Conservation (phyloP, 1,140 invertebrate genomes). For the Nasonia vitripennis region DNA sequence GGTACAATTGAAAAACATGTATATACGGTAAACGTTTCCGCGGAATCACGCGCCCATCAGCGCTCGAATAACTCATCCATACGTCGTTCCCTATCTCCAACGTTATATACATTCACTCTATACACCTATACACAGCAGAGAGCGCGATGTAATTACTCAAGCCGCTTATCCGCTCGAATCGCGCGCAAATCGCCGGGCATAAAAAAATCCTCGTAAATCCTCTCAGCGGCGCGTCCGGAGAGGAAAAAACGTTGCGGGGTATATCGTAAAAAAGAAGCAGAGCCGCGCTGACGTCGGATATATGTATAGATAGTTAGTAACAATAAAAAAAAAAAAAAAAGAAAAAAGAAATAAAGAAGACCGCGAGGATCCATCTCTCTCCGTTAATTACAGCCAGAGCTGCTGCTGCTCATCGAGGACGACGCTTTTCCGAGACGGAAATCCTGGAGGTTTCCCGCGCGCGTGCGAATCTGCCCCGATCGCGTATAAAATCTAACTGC, state of each 20-base stretch:
- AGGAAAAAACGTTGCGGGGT: not conserved
- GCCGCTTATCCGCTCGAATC: constrained; percentile 6
- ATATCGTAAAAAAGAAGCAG: not conserved
- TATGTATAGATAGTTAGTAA: not conserved
- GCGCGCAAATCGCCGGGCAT: constrained; percentile 12
- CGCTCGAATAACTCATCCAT: not conserved
- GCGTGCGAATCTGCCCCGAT: constrained; percentile 40
- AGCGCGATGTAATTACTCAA: constrained; percentile 5
- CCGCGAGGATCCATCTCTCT: constrained; percentile 13
- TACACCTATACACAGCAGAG: not conserved
- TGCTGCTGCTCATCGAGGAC: constrained; percentile 54
- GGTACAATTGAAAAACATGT: no score
- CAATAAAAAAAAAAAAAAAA: constrained; percentile 13
- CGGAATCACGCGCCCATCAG: not conserved
- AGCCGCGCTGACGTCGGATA: not conserved
- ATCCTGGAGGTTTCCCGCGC: constrained; percentile 38
- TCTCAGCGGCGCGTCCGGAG: not conserved
- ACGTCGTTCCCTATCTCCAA: not conserved
- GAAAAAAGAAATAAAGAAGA: not conserved
- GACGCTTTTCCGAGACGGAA: constrained; percentile 47
- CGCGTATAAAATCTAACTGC: constrained; percentile 38
- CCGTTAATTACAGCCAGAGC: not conserved
- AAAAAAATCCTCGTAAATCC: constrained; percentile 15
- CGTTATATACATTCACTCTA: not conserved
- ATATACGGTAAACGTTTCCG: not conserved